Base-by-base conservation (phyloP, 2,888 invertebrate genomes). In the Malacosoma neustria region DNA sequence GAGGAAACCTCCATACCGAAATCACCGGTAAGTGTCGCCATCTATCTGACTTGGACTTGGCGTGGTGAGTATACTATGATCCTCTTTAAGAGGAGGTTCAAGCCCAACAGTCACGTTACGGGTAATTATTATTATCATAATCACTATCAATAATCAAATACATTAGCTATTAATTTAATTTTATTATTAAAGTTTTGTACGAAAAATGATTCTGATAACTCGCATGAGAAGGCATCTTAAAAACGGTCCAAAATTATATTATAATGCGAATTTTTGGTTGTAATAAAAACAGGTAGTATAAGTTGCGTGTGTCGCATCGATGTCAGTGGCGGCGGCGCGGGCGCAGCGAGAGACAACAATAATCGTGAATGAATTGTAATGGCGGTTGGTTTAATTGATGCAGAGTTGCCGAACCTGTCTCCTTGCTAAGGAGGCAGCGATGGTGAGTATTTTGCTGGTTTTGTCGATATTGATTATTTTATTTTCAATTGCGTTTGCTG, bases 311-410 rank as follows among this genome's bases (percentile, higher is more conserved):
- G 66, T 66, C 59, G 60, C 61, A 60, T 55, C 60, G 55, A 60
- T 58, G 60, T 68, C 66, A 55, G 49, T 43, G 46, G 48, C 39
- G 46, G 47, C 55, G 62, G 57, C 61, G 65, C 63, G 44, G 46
- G 56, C 63, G 63, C 68, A 57, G 60, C 50, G 51, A 62, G 50
- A 64, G 65, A 71, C 70, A 72, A 73, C 73, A 76, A 74, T 76
- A 76, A 77, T 79, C 64, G 61, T 80, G 79, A 82, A 75, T 79
- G 75, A 80, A 76, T 74, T 71, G 76, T 74, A 72, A 75, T 76
- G 68, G 64, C 63, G 57, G 63, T 48, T 53, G 55, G 57, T 69
- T 77, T 77, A 80, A 80, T 80, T 76, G 72, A 74, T 71, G 70
- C 49, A 61, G 51, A 38, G 43, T 43, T 51, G 59, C 53, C 49